These are phyloP conservation scores for Protaetia brevitarsis DNA, from an alignment of 1,140 invertebrate genomes.

Conservation along the genomic window DNA sequence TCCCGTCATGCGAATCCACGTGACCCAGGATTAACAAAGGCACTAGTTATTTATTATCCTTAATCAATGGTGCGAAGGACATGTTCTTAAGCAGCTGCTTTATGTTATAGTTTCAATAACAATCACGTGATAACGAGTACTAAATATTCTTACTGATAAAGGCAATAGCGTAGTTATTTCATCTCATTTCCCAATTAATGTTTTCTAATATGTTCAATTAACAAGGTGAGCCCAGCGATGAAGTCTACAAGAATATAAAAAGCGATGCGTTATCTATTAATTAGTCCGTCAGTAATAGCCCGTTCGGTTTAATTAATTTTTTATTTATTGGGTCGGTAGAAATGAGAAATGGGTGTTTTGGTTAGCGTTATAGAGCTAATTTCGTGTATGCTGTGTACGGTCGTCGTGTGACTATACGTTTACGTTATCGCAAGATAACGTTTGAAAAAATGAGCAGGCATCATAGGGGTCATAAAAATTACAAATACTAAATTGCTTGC, in stretches of 20 bases:
- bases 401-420: neutral
- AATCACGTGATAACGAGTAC: too few species aligned
- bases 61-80: too few species aligned
- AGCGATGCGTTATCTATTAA: neutral
- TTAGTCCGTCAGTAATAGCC: neutral
- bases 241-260: too few species aligned
- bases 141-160: too few species aligned
- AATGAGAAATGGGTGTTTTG: neutral
- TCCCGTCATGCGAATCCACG: too few species aligned
- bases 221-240: neutral
- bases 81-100: too few species aligned
- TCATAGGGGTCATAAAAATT: neutral
- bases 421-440: neutral
- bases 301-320: constrained; percentile 12
- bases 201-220: neutral
- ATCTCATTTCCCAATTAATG: neutral
- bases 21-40: too few species aligned
- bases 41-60: too few species aligned
- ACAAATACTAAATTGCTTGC: neutral
- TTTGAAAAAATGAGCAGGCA: neutral
- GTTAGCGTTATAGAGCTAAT: too few species aligned
- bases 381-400: neutral
- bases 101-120: too few species aligned
- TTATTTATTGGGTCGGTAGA: neutral
- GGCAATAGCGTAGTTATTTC: neutral